A percentile compares a stretch with the other conserved stretches of the same genome.
phyloP scores from a whole-genome alignment of 2,888 invertebrate species.

The Hyppa rectilinea region DNA sequence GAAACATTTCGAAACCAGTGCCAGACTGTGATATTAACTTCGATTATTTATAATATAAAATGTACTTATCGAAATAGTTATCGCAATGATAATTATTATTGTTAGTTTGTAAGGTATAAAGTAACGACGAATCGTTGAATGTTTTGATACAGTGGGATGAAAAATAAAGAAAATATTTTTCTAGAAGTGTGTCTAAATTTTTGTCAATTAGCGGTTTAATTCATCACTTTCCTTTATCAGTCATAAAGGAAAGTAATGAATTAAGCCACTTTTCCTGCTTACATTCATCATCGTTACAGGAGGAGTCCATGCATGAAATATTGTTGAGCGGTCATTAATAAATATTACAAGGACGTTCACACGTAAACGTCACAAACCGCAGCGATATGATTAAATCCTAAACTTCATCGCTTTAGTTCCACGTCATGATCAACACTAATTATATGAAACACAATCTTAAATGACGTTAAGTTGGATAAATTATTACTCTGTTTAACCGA shows the following conservation, averaged over 20 bases:
- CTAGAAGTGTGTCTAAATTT: conserved; percentile 36
- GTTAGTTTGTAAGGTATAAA: conserved; percentile 68
- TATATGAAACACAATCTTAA: conserved; percentile 8
- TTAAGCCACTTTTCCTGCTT: conserved; percentile 72
- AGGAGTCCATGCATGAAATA: conserved; percentile 78
- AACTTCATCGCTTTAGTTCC: conserved; percentile 31
- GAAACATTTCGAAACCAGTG: conserved; percentile 59
- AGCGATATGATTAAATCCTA: conserved; percentile 21
- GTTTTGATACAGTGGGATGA: conserved; percentile 71
- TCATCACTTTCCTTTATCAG: no score
- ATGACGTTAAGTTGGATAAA: conserved; percentile 6
- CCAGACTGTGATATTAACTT: conserved; percentile 79
- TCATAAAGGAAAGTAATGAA: conserved; percentile 67
- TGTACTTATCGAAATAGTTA: conserved; percentile 56
- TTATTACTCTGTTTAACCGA: conserved; percentile 21
- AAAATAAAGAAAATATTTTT: conserved; percentile 67
- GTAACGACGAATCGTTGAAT: conserved; percentile 58
- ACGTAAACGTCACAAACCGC: conserved; percentile 19
- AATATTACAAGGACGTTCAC: conserved; percentile 65
- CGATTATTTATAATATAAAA: conserved; percentile 64
- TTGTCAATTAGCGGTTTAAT: no score
- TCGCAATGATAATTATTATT: conserved; percentile 50
- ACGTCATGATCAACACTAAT: conserved; percentile 15
- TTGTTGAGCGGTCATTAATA: conserved; percentile 70
- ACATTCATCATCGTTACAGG: conserved; percentile 80